Base-by-base conservation (phyloP, 2,113 vertebrate species). In the Cervus canadensis region DNA sequence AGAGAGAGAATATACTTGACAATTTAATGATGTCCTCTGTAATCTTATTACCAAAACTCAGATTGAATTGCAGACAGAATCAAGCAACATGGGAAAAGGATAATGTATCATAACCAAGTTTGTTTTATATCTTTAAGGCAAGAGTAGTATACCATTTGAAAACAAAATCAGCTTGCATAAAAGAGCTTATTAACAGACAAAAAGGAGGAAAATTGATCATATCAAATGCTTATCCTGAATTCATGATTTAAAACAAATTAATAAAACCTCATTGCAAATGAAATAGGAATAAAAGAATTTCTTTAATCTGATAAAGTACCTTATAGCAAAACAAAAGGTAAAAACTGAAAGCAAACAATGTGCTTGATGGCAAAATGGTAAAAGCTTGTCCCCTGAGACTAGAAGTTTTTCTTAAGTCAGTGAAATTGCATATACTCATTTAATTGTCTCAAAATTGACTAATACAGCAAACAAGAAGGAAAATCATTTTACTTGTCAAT, bases 231-330 rank as follows among this genome's bases (percentile, higher is more conserved):
- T 71, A 60, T 87, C 71, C 19, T 17, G 11, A 87, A 78, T 74
- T 93, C 11, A 54, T 82, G 74, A 81, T 86, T 90, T 89, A 97
- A 85, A 87, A 89, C 25, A 67, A 87, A 94, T 33, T 57, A 89
- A 62, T 84, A 91, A 91, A 40, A 86, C 6, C 26, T 92, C 45
- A 84, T 6, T 60, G 28, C n/a, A 87, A 91, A 82, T 28, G 21
- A 83, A 83, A 56, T 71, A 60, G 28, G 67, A 90, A 60, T 90
- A 33, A 85, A 67, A 62, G 64, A 89, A 79, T 33, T 19, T 79
- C 30, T 67, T n/a, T 79, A 74, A 52, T 94, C 28, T 85, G 57
- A 85, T 79, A 71, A 25, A 81, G 43, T 19, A 79, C 33, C 50
- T 79, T 56, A 60, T 28, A 59, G 43, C 79, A 76, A 89, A 92